phyloP scores from a whole-genome alignment of 1,140 invertebrate species.

The Bombus terrestris region DNA sequence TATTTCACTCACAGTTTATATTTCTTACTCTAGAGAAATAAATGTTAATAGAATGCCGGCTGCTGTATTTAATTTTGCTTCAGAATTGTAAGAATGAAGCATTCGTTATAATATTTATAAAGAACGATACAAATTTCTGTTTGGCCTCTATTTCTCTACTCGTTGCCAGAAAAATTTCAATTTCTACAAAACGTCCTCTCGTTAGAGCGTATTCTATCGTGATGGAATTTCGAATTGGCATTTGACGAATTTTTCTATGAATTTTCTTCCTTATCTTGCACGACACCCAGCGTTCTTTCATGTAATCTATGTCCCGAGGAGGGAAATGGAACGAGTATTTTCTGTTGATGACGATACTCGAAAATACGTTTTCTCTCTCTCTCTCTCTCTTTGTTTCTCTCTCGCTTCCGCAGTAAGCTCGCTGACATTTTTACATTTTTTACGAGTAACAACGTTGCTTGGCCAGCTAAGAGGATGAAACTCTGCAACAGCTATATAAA shows the following conservation, averaged over 20 bases:
- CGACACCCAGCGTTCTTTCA: neutral
- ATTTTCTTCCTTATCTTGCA: neutral
- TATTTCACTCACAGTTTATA: too few species aligned
- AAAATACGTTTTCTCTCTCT: neutral
- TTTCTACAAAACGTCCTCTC: too few species aligned
- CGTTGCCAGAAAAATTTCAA: too few species aligned
- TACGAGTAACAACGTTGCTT: neutral
- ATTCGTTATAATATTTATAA: too few species aligned
- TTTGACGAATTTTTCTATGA: neutral
- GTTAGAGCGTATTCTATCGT: neutral
- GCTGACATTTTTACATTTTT: neutral
- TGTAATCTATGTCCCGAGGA: neutral
- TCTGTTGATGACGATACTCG: neutral
- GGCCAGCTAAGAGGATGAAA: neutral
- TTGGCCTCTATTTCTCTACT: too few species aligned
- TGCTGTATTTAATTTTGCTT: too few species aligned
- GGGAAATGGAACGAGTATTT: neutral
- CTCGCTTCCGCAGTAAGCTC: neutral
- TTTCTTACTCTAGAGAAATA: too few species aligned
- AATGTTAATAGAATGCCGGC: too few species aligned
- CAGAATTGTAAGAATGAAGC: too few species aligned
- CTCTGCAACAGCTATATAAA: neutral
- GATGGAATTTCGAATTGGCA: neutral
- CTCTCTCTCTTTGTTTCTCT: neutral
- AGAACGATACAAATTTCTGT: too few species aligned